Conservation (phyloP, 2,113 vertebrate species). For the Blennius ocellaris region DNA sequence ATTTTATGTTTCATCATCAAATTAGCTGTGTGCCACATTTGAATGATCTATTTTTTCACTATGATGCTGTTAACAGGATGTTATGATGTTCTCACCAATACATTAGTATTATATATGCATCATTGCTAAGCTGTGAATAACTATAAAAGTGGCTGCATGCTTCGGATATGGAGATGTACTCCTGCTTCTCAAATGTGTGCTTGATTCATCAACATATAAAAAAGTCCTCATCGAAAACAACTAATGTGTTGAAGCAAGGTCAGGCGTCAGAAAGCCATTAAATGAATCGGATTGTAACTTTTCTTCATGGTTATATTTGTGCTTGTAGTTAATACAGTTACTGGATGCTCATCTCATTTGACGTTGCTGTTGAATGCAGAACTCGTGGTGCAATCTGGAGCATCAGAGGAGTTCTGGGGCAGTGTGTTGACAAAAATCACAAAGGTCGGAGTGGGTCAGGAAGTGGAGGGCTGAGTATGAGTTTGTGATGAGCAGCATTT, state of each 20-base stretch:
- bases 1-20: slow-evolving; percentile 56
- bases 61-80: slow-evolving; percentile 37
- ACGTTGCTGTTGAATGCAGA: too few species aligned
- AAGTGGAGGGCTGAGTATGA: too few species aligned
- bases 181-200: slow-evolving; percentile 31
- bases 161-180: slow-evolving; percentile 31
- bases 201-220: slow-evolving; percentile 48
- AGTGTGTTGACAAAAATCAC: too few species aligned
- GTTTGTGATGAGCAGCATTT: too few species aligned
- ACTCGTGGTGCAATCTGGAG: too few species aligned
- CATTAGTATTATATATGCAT: slow-evolving; percentile 55
- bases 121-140: slow-evolving; percentile 60
- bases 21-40: slow-evolving; percentile 49
- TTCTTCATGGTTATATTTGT: neutral
- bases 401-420: too few species aligned
- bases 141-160: slow-evolving; percentile 34
- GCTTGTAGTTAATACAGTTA: neutral
- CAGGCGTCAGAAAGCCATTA: slow-evolving; percentile 7
- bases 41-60: slow-evolving; percentile 35
- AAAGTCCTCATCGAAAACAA: slow-evolving; percentile 20
- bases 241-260: slow-evolving; percentile 19
- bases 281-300: slow-evolving; percentile 5
- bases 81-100: slow-evolving; percentile 50
- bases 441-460: too few species aligned
- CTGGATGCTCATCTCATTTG: too few species aligned